phyloP scores from a whole-genome alignment of 2,888 invertebrate species.

The Lochmaea crataegi region DNA sequence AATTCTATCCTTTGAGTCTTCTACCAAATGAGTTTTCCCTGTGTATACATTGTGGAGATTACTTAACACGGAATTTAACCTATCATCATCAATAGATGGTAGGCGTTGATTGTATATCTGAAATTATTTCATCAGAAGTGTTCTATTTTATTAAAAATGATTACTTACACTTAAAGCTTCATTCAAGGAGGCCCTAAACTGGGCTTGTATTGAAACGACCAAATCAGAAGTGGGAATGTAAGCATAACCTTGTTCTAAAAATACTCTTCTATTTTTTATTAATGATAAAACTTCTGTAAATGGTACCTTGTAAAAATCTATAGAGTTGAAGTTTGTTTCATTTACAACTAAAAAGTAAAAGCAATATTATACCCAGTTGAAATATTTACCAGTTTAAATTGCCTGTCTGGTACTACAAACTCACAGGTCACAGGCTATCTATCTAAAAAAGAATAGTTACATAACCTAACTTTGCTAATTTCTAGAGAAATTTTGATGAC shows the following conservation, averaged over 20 bases:
- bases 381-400: background rate
- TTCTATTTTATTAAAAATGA: slow-evolving; percentile 2
- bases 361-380: background rate
- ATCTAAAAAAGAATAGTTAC: too few species aligned
- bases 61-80: slow-evolving; percentile 78
- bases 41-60: slow-evolving; percentile 85
- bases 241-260: slow-evolving; percentile 82
- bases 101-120: slow-evolving; percentile 75
- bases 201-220: slow-evolving; percentile 82
- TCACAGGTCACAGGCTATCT: too few species aligned
- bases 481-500: background rate
- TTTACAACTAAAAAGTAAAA: slow-evolving; percentile 61
- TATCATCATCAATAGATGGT: slow-evolving; percentile 84
- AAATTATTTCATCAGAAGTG: slow-evolving; percentile 24
- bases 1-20: slow-evolving; percentile 63
- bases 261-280: slow-evolving; percentile 82
- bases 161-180: slow-evolving; percentile 74
- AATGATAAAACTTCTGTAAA: slow-evolving; percentile 90
- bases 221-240: slow-evolving; percentile 89
- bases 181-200: slow-evolving; percentile 78
- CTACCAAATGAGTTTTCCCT: slow-evolving; percentile 80
- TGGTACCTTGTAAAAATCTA: slow-evolving; percentile 69
- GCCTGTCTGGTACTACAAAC: too few species aligned
- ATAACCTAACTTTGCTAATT: too few species aligned
- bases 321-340: slow-evolving; percentile 70